These are phyloP conservation scores for Chaetops frenatus DNA, from an alignment of 2,113 vertebrate genomes.

Conservation along the genomic window DNA sequence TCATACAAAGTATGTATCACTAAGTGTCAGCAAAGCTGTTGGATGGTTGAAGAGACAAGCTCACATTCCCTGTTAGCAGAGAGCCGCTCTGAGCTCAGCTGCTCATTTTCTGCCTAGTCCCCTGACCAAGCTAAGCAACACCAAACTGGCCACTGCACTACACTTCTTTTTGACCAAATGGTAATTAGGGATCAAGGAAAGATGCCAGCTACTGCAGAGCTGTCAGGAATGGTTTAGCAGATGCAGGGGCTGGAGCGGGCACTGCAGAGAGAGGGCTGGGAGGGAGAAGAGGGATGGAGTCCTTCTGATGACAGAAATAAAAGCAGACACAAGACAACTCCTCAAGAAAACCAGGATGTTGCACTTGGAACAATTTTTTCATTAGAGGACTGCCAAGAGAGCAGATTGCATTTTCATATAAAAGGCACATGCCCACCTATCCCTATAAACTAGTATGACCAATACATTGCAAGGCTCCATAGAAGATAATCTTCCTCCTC, in stretches of 20 bases:
- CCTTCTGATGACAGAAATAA: neutral
- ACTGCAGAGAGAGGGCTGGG: neutral
- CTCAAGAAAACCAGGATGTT: neutral
- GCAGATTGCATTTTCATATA: neutral
- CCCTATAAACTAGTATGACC: neutral
- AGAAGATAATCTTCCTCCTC: neutral
- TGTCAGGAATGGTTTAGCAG: neutral
- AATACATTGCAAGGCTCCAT: neutral
- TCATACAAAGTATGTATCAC: neutral
- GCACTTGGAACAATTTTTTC: neutral
- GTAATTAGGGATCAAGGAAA: neutral
- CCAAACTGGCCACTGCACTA: neutral
- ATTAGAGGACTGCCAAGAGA: neutral
- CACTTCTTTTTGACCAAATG: neutral
- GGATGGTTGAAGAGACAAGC: neutral
- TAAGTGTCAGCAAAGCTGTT: neutral
- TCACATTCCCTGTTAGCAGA: neutral
- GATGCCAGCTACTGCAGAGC: neutral
- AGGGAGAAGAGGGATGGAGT: neutral
- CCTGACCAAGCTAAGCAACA: neutral
- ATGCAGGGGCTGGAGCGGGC: neutral
- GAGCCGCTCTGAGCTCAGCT: neutral
- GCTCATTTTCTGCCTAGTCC: neutral
- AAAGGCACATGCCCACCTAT: neutral
- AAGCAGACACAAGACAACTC: neutral